Evolutionary conservation across 2,797 vertebrate genomes (phyloP).

Genomic region (Rhyacichthys aspro): DNA sequence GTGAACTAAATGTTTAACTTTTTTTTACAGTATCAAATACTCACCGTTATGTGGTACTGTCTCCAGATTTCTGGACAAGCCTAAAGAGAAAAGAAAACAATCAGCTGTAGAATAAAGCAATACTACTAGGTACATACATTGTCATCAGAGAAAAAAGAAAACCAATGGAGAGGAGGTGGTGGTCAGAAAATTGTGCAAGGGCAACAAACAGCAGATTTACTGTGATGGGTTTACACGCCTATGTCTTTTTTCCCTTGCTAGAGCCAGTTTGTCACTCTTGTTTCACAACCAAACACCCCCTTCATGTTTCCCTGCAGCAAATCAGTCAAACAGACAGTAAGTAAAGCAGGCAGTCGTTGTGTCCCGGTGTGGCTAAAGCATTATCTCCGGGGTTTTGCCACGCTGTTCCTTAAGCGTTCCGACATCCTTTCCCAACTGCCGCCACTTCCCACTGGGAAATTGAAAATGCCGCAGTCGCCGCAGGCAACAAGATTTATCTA

Average conservation of each 20-base stretch:
- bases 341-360: conserved; percentile 61
- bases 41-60: conserved; percentile 97
- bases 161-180: conserved; percentile 79
- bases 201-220: conserved; percentile 13
- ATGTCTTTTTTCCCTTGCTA: conserved; percentile 83
- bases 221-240: conserved; percentile 60
- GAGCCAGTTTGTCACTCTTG: conserved; percentile 14
- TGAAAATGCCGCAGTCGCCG: conserved; percentile 77
- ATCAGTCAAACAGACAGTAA: conserved; percentile 52
- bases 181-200: conserved; percentile 31
- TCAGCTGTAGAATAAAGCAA: conserved; percentile 7
- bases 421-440: conserved; percentile 71
- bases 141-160: background rate
- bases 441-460: conserved; percentile 78
- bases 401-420: conserved; percentile 74
- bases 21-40: conserved; percentile 59
- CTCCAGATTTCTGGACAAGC: conserved; percentile 98
- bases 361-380: conserved; percentile 74
- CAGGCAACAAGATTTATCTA: conserved; percentile 78
- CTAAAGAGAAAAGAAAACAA: conserved; percentile 74
- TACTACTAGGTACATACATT: background rate
- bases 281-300: conserved; percentile 51
- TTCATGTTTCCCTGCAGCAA: conserved; percentile 27
- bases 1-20: background rate
- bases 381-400: conserved; percentile 75